These are phyloP conservation scores for Theropithecus gelada DNA, from an alignment of 2,113 vertebrate species.

Conservation along the genomic window DNA sequence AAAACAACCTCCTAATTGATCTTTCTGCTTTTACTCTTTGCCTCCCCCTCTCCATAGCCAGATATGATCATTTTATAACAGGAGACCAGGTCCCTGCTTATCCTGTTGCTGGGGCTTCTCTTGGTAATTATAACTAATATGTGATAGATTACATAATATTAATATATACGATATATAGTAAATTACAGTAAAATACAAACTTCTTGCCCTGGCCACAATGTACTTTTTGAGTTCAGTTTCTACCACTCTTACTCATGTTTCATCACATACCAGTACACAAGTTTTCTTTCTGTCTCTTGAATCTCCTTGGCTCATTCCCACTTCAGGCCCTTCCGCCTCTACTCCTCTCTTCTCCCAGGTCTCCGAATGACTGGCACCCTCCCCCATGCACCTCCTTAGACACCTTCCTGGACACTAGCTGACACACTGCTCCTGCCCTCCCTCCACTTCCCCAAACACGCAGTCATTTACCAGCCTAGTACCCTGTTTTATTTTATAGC, in stretches of 20 bases:
- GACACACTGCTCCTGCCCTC: background rate
- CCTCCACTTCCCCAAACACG: background rate
- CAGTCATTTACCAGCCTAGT: background rate
- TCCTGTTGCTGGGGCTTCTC: background rate
- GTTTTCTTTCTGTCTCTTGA: background rate
- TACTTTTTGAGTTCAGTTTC: background rate
- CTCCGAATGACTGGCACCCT: background rate
- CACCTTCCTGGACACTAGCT: background rate
- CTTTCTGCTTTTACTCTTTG: background rate
- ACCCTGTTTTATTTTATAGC: background rate
- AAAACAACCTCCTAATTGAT: background rate
- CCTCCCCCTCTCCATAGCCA: background rate
- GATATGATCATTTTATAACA: background rate
- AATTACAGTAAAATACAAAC: background rate
- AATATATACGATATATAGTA: background rate
- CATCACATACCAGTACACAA: background rate
- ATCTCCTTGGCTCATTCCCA: background rate
- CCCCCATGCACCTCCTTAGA: no score
- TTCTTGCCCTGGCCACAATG: background rate
- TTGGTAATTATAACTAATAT: background rate
- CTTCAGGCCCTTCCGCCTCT: background rate
- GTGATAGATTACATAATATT: background rate
- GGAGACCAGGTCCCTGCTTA: background rate
- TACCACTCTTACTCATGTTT: background rate
- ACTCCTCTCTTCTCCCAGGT: background rate